Percentiles rank a stretch among this genome's conserved stretches.
These are phyloP conservation scores for Nannoperca obscura DNA, from an alignment of 2,797 vertebrate genomes.

Conservation along the genomic window DNA sequence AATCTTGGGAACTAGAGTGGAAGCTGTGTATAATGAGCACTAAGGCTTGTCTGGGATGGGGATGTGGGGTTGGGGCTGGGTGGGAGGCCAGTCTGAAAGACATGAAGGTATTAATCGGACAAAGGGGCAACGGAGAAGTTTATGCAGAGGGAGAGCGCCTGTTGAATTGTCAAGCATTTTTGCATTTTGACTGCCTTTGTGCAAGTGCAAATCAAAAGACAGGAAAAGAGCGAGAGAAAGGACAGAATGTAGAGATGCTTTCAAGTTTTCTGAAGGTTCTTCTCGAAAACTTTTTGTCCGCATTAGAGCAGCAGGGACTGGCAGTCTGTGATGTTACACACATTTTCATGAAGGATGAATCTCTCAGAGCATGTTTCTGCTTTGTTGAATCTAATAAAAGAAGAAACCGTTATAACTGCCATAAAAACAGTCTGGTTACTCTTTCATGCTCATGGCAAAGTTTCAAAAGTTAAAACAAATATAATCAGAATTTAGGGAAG, in stretches of 20 bases:
- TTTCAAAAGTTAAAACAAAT: neutral
- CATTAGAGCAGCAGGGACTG: constrained; percentile 38
- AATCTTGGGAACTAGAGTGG: constrained; percentile 91
- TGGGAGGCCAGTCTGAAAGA: constrained; percentile 79
- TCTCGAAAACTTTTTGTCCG: constrained; percentile 66
- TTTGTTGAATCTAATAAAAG: constrained; percentile 35
- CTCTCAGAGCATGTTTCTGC: constrained; percentile 49
- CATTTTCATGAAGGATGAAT: constrained; percentile 47
- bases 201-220: constrained; percentile 67
- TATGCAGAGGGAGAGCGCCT: constrained; percentile 81
- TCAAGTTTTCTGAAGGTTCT: constrained; percentile 68
- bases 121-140: constrained; percentile 84
- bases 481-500: neutral
- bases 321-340: constrained; percentile 33
- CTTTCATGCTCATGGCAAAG: neutral
- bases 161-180: constrained; percentile 85
- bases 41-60: constrained; percentile 80
- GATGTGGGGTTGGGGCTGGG: constrained; percentile 58
- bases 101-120: constrained; percentile 87
- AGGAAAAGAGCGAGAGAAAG: constrained; percentile 56
- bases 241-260: constrained; percentile 54
- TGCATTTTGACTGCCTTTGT: constrained; percentile 83
- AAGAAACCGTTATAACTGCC: constrained; percentile 33
- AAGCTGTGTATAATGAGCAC: constrained; percentile 88
- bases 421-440: constrained; percentile 22